phyloP scores from a whole-genome alignment of 2,113 vertebrate genomes.

The Oenanthe melanoleuca region DNA sequence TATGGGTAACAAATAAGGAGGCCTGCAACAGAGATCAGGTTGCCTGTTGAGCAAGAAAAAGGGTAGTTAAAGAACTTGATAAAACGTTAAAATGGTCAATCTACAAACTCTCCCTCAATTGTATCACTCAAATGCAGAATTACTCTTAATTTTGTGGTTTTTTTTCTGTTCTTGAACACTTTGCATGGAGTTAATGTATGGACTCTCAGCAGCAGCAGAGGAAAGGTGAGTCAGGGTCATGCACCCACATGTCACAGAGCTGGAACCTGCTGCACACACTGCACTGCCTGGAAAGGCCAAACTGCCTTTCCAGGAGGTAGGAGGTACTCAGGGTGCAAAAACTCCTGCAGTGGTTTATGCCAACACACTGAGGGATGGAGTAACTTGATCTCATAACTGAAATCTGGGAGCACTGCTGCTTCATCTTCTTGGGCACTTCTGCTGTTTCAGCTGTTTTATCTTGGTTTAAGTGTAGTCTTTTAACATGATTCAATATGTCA shows the following conservation, averaged over 20 bases:
- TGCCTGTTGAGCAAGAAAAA: neutral
- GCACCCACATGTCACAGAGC: fast-evolving
- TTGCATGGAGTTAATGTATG: neutral
- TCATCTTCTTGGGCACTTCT: neutral
- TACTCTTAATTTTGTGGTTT: neutral
- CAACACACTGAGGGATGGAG: neutral
- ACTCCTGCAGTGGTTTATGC: neutral
- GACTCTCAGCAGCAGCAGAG: neutral
- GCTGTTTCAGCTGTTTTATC: neutral
- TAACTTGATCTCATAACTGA: neutral
- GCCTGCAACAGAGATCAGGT: neutral
- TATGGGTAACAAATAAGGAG: neutral
- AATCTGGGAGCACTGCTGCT: neutral
- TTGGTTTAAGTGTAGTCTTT: neutral
- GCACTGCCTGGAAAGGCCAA: neutral
- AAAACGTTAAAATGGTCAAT: neutral
- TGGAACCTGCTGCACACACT: neutral
- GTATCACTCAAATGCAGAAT: neutral
- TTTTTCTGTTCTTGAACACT: neutral
- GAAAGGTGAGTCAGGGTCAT: neutral
- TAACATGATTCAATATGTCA: neutral
- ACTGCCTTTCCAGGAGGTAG: neutral
- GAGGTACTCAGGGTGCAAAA: neutral
- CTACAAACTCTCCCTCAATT: neutral
- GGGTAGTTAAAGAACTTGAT: neutral